Conservation (phyloP, 2,113 vertebrate genomes). For the Trichomycterus rosablanca region DNA sequence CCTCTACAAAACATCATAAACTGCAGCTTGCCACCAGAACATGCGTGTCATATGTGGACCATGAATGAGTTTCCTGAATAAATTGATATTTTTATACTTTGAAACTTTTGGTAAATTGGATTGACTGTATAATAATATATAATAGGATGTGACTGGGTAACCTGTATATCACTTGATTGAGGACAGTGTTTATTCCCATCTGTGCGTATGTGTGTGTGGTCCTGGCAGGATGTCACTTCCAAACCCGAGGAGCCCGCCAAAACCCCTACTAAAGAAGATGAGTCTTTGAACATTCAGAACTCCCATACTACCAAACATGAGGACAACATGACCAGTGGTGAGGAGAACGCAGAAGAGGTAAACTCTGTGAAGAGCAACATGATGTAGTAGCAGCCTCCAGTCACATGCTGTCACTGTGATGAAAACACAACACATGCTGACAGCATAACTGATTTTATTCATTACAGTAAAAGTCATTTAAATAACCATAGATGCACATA, state of each 20-base stretch:
- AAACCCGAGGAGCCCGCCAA: conserved; percentile 86
- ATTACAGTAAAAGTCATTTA: conserved; percentile 2
- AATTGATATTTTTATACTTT: too few species aligned
- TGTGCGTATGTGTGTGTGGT: conserved; percentile 30
- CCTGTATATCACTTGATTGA: too few species aligned
- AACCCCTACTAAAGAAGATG: conserved; percentile 83
- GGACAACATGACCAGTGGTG: conserved; percentile 66
- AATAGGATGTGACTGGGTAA: too few species aligned
- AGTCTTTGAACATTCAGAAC: conserved; percentile 87
- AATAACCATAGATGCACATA: not conserved
- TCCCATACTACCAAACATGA: conserved; percentile 82
- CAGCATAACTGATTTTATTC: too few species aligned
- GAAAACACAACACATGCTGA: conserved; percentile 12
- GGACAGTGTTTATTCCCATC: not conserved
- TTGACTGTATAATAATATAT: too few species aligned
- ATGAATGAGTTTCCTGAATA: too few species aligned
- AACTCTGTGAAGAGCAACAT: conserved; percentile 87
- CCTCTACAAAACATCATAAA: too few species aligned
- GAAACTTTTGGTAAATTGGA: too few species aligned
- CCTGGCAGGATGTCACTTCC: conserved; percentile 73
- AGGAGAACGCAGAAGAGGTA: conserved; percentile 69
- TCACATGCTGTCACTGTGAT: conserved; percentile 33
- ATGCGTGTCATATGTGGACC: too few species aligned
- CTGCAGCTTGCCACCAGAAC: too few species aligned
- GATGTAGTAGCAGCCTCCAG: conserved; percentile 39